Evolutionary conservation across 2,113 vertebrate genomes (phyloP).

Genomic region (Gorilla gorilla): DNA sequence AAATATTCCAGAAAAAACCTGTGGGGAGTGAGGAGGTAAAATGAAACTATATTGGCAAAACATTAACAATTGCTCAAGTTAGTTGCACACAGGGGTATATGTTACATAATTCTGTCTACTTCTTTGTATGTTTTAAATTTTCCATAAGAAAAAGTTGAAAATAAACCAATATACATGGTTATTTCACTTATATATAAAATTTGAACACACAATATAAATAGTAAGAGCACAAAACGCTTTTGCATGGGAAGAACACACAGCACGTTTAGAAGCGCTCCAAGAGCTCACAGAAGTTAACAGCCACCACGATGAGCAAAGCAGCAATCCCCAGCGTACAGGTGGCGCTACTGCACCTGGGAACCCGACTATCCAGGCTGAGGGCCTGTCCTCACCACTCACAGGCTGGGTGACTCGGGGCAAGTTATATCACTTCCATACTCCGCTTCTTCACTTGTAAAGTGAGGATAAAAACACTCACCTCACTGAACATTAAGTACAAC

Average conservation of each 20-base stretch:
- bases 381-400: not conserved
- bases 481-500: not conserved
- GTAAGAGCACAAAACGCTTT: not conserved
- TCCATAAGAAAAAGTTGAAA: not conserved
- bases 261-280: not conserved
- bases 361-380: not conserved
- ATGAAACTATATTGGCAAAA: not conserved
- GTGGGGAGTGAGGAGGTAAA: not conserved
- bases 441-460: not conserved
- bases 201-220: not conserved
- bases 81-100: not conserved
- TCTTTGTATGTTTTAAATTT: not conserved
- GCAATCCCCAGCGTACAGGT: no score
- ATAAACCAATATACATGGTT: not conserved
- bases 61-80: not conserved
- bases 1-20: not conserved
- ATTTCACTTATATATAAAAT: not conserved
- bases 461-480: not conserved
- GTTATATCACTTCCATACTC: not conserved
- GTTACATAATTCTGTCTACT: not conserved
- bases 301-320: not conserved
- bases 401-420: not conserved
- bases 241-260: rapidly evolving
- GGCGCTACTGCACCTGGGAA: not conserved
- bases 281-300: not conserved